Base-by-base conservation (phyloP, 2,888 invertebrate genomes). In the Spisula solida region DNA sequence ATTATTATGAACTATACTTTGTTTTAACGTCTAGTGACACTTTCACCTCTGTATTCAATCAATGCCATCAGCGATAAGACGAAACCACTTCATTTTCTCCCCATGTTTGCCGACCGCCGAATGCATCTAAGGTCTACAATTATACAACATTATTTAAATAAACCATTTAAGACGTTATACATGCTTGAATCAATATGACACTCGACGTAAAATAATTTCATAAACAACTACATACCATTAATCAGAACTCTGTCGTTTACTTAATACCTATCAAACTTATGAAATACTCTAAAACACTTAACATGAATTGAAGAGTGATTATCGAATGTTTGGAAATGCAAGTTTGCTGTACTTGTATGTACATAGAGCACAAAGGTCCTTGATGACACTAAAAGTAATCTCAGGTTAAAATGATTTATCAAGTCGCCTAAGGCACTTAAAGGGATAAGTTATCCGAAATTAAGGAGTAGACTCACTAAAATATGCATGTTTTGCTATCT, bases 131-230 rank as follows among this genome's bases (percentile, higher is more conserved):
- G 14, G 25, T 78, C 29, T 29, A 85, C 51, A 88, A 88, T 81
- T 85, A 55, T 47, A 66, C 55, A 85, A 75, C 75, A 85, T n/a
- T 79, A 85, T 85, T 88, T 56, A 88, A 85, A 81, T 75, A 85
- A 85, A 81, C 81, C 78, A 88, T 81, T 81, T 56, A 82, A 85
- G 85, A 56, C 55, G 51, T 25, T 41, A 48, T 81, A 55, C 82
- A 29, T 82, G 48, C 81, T 78, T 56, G 81, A 14, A 56, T 47
- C 81, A 85, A 85, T 85, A 88, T 85, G 81, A 85, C 88, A 88
- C 88, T 85, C 75, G 47, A 81, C 66, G 25, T 25, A 82, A 60
- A 79, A 60, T 48, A 66, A 82, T 75, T 47, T n/a, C 70, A 82
- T 75, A 75, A 75, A 48, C 82, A 82, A n/a, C 25, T n/a, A 75